Percentiles rank a stretch among this genome's conserved stretches.
phyloP scores from a whole-genome alignment of 2,113 vertebrate species.

The Mellivora capensis region DNA sequence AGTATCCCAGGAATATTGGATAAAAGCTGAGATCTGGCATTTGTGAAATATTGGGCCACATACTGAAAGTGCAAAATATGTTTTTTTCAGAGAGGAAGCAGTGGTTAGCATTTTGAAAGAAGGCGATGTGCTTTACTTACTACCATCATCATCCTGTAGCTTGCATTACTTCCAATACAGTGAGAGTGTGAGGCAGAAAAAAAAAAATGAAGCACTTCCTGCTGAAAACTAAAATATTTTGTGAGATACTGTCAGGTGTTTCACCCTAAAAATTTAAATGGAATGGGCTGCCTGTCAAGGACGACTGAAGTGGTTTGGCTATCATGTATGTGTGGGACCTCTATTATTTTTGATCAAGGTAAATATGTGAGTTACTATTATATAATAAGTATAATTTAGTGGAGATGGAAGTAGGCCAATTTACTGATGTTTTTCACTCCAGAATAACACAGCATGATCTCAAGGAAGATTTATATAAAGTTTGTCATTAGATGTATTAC shows the following conservation, averaged over 20 bases:
- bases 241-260: conserved; percentile 7
- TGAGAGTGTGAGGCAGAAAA: conserved; percentile 42
- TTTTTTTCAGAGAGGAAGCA: conserved; percentile 28
- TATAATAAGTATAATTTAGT: background rate
- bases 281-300: conserved; percentile 38
- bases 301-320: background rate
- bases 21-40: background rate
- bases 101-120: conserved; percentile 57
- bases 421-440: background rate
- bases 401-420: conserved; percentile 19
- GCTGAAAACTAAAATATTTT: conserved; percentile 15
- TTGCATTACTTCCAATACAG: conserved; percentile 22
- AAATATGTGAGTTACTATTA: conserved; percentile 58
- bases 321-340: conserved; percentile 41
- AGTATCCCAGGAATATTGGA: conserved; percentile 17
- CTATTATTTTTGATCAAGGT: conserved; percentile 62
- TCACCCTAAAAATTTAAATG: conserved; percentile 67
- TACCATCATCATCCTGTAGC: background rate
- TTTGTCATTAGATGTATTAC: conserved; percentile 20
- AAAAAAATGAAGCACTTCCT: background rate
- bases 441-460: background rate
- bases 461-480: conserved; percentile 26
- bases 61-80: background rate
- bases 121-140: conserved; percentile 19
- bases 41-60: conserved; percentile 42